Base-by-base conservation (phyloP, 2,113 vertebrate genomes). In the Clinocottus analis region DNA sequence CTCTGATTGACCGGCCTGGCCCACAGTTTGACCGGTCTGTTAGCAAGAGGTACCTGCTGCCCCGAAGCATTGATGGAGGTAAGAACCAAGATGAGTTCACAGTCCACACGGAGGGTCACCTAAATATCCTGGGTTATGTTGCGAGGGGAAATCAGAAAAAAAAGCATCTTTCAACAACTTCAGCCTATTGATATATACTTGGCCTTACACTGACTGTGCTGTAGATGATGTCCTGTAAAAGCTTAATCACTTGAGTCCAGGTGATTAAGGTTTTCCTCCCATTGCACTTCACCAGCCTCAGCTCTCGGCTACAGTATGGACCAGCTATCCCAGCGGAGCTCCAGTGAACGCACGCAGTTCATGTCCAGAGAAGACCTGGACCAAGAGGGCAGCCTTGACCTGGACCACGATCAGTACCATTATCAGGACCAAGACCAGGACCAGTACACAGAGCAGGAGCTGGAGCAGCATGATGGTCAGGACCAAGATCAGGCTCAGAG, bases 31-130 rank as follows among this genome's bases (percentile, higher is more conserved):
- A 99, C 66, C 96, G 98, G 63, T 98, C 97, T 4, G 96, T 98
- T 82, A 99, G 98, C 96, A 99, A 98, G 92, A 95, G 98, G 89
- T 98, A 99, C 94, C 91, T 98, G 89, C 96, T 99, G 92, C 97
- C 97, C 69, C 96, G 97, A 85, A 99, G 98, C 93, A 95, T 97
- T 84, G 98, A 99, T 3, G 98, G 97, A 97, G 97, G 98, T 99
- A 84, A 86, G 91, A 72, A 35, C 31, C 31, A 17, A 41, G 51
- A 25, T 23, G 17, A 7, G 53, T 82, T n/a, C 31, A 33, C 43
- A 25, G 14, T 60, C 53, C 14, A n/a, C 39, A 5, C 11, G 1
- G 17, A 74, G 17, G 51, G 33, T 39, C 49, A 59, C 19, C 31
- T 7, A 9, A 37, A 37, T 39, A 25, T 62, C 19, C 13, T 63